Conservation (phyloP, 1,140 invertebrate species). For the Meloidogyne hapla region DNA sequence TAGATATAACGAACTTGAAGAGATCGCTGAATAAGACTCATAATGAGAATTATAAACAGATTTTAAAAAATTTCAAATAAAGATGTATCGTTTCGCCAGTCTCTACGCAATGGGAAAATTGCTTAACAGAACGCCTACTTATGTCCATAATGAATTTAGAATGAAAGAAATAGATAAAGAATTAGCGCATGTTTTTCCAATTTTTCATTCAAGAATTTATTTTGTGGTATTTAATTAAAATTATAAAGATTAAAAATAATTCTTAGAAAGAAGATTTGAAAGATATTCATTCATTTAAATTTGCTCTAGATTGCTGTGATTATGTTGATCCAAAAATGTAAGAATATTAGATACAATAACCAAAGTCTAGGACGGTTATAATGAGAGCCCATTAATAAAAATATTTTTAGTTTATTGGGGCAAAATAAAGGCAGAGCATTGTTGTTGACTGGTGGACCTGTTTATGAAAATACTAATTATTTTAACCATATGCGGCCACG, state of each 20-base stretch:
- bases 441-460: not conserved
- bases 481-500: not conserved
- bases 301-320: slow-evolving; percentile 22
- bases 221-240: slow-evolving; percentile 12
- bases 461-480: not conserved
- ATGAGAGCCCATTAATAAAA: no score
- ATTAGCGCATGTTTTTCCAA: slow-evolving; percentile 1
- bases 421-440: not conserved
- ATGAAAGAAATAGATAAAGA: slow-evolving; percentile 4
- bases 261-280: no score
- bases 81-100: slow-evolving; percentile 22
- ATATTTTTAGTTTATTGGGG: no score
- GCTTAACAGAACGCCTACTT: not conserved
- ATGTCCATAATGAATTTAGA: not conserved
- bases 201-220: slow-evolving; percentile 7
- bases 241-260: slow-evolving; percentile 10
- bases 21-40: no score
- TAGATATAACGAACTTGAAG: no score
- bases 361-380: no score
- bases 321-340: slow-evolving; percentile 18
- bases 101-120: slow-evolving; percentile 17
- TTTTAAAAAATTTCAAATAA: not conserved
- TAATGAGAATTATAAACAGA: no score
- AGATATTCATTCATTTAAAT: not conserved
- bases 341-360: no score